A percentile compares a stretch with the other conserved stretches of the same genome.
Conservation (phyloP, 1,140 invertebrate genomes). For the Drosophila guanche region DNA sequence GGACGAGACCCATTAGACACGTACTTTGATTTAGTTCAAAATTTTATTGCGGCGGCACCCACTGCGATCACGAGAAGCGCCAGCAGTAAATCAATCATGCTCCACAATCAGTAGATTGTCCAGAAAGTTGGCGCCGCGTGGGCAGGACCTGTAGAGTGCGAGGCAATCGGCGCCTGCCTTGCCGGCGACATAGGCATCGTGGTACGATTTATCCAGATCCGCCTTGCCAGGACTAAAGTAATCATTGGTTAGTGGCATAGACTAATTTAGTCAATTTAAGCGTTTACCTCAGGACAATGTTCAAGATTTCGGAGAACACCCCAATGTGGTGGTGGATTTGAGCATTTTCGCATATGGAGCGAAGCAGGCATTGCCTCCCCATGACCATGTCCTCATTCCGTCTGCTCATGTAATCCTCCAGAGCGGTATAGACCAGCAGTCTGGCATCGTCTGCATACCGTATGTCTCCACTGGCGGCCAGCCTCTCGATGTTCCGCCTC, state of each 20-base stretch:
- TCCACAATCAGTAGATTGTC: slow-evolving; percentile 40
- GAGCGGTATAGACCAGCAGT: slow-evolving; percentile 62
- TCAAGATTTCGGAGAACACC: slow-evolving; percentile 76
- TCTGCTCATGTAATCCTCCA: slow-evolving; percentile 70
- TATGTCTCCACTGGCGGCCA: slow-evolving; percentile 47
- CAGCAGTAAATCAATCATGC: slow-evolving; percentile 62
- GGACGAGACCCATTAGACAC: slow-evolving; percentile 70
- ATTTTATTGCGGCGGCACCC: slow-evolving; percentile 62
- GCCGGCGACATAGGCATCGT: slow-evolving; percentile 66
- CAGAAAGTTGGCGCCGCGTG: slow-evolving; percentile 46
- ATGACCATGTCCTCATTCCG: slow-evolving; percentile 47
- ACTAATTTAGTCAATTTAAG: not conserved
- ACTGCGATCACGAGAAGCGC: slow-evolving; percentile 9
- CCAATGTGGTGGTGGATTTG: slow-evolving; percentile 75
- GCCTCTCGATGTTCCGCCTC: slow-evolving; percentile 53
- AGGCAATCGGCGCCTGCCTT: slow-evolving; percentile 71
- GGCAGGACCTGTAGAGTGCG: slow-evolving; percentile 54
- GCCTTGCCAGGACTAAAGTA: slow-evolving; percentile 68
- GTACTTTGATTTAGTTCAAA: slow-evolving; percentile 67
- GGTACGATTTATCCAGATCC: slow-evolving; percentile 65
- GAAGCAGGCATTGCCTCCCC: slow-evolving; percentile 65
- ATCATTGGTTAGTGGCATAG: not conserved
- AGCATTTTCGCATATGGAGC: slow-evolving; percentile 81
- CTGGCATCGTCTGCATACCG: slow-evolving; percentile 70
- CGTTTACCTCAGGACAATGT: slow-evolving; percentile 74